Percentiles rank a stretch among this genome's conserved stretches.
phyloP scores from a whole-genome alignment of 2,888 invertebrate species.

The Branchellion lobata region DNA sequence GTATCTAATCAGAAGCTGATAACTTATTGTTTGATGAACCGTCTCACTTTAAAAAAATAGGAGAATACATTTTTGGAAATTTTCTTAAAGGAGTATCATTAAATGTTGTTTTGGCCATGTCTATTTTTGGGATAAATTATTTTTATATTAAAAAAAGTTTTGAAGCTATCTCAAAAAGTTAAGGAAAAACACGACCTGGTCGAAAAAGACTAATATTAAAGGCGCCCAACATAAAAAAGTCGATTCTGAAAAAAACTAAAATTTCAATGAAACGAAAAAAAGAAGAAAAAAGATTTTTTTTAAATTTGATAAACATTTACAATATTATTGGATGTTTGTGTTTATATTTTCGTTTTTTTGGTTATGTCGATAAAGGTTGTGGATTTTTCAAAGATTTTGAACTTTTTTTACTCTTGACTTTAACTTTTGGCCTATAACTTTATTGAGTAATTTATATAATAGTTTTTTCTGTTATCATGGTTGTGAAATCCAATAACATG shows the following conservation, averaged over 20 bases:
- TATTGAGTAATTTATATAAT: not conserved
- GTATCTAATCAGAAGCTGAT: not conserved
- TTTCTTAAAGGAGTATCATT: not conserved
- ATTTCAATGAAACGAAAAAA: too few species aligned
- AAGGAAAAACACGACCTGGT: not conserved
- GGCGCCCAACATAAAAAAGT: too few species aligned
- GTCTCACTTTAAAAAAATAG: not conserved
- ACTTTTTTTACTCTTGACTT: not conserved
- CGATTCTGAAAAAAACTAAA: too few species aligned
- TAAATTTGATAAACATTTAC: too few species aligned
- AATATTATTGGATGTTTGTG: too few species aligned
- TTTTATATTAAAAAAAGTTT: not conserved
- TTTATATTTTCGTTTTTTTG: not conserved
- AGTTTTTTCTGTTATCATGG: not conserved
- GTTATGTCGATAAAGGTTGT: constrained; percentile 11
- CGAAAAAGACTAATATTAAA: not conserved
- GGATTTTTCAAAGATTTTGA: not conserved
- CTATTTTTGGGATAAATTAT: too few species aligned
- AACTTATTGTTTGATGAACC: not conserved
- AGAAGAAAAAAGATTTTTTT: too few species aligned
- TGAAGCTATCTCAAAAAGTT: not conserved
- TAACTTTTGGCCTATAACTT: not conserved
- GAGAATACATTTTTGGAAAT: constrained; percentile 6
- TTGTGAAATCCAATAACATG: too few species aligned
- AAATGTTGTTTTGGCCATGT: too few species aligned